Conservation (phyloP, 2,113 vertebrate species). For the Shinisaurus crocodilurus region DNA sequence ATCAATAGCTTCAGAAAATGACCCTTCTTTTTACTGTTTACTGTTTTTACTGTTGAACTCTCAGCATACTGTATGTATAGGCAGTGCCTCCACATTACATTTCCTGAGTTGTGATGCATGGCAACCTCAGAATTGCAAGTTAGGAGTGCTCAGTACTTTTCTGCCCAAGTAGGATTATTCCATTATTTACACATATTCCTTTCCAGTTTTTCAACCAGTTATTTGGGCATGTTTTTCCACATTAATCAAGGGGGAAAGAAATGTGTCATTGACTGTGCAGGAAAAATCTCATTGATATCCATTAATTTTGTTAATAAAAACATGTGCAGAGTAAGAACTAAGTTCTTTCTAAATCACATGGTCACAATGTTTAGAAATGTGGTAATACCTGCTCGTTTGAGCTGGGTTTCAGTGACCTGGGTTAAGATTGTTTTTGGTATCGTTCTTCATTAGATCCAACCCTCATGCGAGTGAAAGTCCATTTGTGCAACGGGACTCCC, state of each 20-base stretch:
- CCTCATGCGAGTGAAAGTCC: too few species aligned
- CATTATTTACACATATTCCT: neutral
- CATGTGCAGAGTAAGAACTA: too few species aligned
- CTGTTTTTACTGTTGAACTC: neutral
- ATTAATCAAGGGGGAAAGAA: neutral
- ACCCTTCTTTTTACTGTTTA: neutral
- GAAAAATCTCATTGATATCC: too few species aligned
- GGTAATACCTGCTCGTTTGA: neutral
- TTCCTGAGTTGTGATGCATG: neutral
- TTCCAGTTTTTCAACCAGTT: neutral
- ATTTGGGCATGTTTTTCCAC: neutral
- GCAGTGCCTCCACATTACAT: neutral
- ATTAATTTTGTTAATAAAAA: neutral
- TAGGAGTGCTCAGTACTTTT: neutral
- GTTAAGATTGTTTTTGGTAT: neutral
- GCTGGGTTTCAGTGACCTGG: neutral
- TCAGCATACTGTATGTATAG: neutral
- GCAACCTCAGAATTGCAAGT: neutral
- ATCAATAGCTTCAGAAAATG: conserved; percentile 1
- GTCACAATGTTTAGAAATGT: neutral
- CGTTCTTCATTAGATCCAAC: too few species aligned
- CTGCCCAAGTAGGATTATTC: neutral
- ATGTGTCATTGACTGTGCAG: neutral
- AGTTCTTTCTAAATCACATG: neutral
- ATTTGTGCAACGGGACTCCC: too few species aligned